Evolutionary conservation across 2,888 invertebrate genomes (phyloP).

Genomic region (Phalera bucephala): DNA sequence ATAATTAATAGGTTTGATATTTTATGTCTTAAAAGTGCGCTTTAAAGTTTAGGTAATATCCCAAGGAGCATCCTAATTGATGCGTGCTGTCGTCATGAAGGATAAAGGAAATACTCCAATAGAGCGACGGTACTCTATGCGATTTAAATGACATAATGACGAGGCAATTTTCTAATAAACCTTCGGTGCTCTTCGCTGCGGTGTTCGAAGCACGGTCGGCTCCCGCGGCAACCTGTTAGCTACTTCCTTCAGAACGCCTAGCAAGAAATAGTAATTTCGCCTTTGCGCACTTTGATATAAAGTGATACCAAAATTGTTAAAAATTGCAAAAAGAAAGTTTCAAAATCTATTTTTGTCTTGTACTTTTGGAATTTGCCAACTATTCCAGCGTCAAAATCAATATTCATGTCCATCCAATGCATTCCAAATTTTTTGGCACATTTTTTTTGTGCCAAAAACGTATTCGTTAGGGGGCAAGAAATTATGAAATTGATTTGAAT

Average conservation of each 20-base stretch:
- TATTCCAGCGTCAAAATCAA: background rate
- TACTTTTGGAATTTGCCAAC: background rate
- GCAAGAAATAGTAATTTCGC: slow-evolving; percentile 31
- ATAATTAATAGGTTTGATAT: too few relatives aligned
- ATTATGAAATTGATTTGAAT: too few relatives aligned
- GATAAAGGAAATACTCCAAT: slow-evolving; percentile 82
- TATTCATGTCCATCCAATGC: background rate
- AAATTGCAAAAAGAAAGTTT: too few relatives aligned
- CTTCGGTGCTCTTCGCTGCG: slow-evolving; percentile 74
- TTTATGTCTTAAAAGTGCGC: too few relatives aligned
- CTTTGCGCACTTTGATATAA: slow-evolving; percentile 6
- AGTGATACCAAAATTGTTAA: too few relatives aligned
- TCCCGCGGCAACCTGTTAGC: slow-evolving; percentile 74
- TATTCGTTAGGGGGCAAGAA: too few relatives aligned
- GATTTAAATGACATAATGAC: slow-evolving; percentile 84
- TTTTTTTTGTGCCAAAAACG: too few relatives aligned
- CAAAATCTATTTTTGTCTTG: background rate
- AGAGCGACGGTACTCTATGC: slow-evolving; percentile 81
- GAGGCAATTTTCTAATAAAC: slow-evolving; percentile 83
- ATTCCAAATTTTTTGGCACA: too few relatives aligned
- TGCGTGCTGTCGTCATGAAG: slow-evolving; percentile 78
- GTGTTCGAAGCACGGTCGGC: slow-evolving; percentile 65
- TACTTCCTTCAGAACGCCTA: slow-evolving; percentile 75
- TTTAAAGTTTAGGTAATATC: slow-evolving; percentile 41
- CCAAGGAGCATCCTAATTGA: slow-evolving; percentile 74